Evolutionary conservation across 1,140 invertebrate species (phyloP), one percentile per base, ranked within the genome.

Genomic region (Nomia melanderi): DNA sequence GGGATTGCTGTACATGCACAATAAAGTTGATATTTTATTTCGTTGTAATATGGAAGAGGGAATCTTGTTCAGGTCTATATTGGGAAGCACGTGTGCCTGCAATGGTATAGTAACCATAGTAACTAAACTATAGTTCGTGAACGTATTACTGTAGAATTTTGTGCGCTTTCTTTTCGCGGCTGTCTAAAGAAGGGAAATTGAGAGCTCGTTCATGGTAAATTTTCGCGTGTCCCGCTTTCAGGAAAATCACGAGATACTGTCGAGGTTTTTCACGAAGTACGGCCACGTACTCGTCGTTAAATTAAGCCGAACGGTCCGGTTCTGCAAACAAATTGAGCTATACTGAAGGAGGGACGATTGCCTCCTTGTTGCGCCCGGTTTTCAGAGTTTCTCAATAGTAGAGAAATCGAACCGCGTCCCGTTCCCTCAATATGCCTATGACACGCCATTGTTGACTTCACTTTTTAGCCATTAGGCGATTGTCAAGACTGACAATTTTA

Each of bases 291-390:
- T 60, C 76, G 73, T 83, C 76, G 80, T 85, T 86, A 87, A 86
- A 88, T 89, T 84, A 88, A 89, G 79, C 79, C 67, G 74, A 88
- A 87, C 60, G 44, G 65, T 83, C 57, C 71, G 56, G 39, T 59
- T 76, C 54, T 47, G 78, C 69, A 87, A 87, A 84, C 83, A 87
- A 84, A 88, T 87, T 79, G 72, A 78, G 71, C 63, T 27, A 76
- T 23, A 23, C 41, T 33, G 36, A 56, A 83, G 74, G 41, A 81
- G 70, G 65, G 71, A 76, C 76, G 78, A 82, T 83, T 85, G 81
- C 73, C 79, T 78, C 76, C 81, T 86, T 84, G 77, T 85, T 83
- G 69, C 50, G 33, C 50, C 54, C 47, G 67, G 78, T 75, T 87
- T 83, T 77, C 77, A 64, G 81, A 85, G 63, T 80, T 79, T 85